Conservation (phyloP, 2,888 invertebrate genomes). For the Pyralis farinalis region DNA sequence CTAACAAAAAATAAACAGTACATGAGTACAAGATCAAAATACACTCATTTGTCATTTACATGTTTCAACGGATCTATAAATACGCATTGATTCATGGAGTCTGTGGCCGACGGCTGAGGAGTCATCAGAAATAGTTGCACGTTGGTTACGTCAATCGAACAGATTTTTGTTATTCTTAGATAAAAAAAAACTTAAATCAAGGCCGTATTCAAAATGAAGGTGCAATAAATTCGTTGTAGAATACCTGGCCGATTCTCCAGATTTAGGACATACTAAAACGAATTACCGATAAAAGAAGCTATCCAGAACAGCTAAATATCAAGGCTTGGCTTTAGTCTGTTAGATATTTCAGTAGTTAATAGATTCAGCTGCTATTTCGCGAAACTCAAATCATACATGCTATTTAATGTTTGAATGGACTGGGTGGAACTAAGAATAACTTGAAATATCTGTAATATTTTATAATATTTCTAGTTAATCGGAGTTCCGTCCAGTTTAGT, state of each 20-base stretch:
- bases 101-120: conserved; percentile 37
- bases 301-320: neutral
- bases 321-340: too few relatives aligned
- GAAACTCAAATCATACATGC: too few relatives aligned
- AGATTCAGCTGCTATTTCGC: too few relatives aligned
- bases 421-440: too few relatives aligned
- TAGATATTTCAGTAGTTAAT: too few relatives aligned
- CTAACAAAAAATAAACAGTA: conserved; percentile 15
- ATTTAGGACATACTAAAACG: neutral
- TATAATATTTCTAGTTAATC: too few relatives aligned
- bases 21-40: conserved; percentile 24
- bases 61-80: conserved; percentile 54
- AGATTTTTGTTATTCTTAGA: conserved; percentile 42
- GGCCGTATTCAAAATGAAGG: conserved; percentile 32
- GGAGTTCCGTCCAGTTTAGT: too few relatives aligned
- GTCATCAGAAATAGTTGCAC: conserved; percentile 55
- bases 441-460: too few relatives aligned
- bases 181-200: conserved; percentile 28
- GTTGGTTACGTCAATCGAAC: conserved; percentile 58
- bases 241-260: conserved; percentile 1
- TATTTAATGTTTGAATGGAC: too few relatives aligned
- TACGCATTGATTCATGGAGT: conserved; percentile 67
- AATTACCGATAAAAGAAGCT: neutral
- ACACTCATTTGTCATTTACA: conserved; percentile 50
- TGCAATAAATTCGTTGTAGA: conserved; percentile 15